Conservation (phyloP, 2,888 invertebrate species). For the Tuberolachnus salignus region DNA sequence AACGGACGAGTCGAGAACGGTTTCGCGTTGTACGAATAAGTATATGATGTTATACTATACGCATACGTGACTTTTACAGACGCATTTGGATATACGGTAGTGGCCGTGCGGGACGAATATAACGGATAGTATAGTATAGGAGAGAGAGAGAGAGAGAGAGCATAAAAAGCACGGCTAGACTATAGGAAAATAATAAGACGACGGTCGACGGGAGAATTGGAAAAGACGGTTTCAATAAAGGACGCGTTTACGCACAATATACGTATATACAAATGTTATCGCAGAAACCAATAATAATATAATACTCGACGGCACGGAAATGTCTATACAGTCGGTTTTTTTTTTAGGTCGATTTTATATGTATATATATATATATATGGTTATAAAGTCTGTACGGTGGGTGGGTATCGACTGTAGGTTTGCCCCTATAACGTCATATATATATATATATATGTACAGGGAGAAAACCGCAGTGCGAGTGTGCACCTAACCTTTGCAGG, state of each 20-base stretch:
- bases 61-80: conserved; percentile 12
- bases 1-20: not conserved
- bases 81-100: not conserved
- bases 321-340: conserved; percentile 5
- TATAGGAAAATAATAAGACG: conserved; percentile 21
- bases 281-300: conserved; percentile 4
- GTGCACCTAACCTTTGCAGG: not conserved
- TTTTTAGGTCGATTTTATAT: no score
- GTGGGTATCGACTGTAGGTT: no score
- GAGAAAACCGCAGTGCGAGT: not conserved
- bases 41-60: no score
- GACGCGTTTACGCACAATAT: conserved; percentile 10
- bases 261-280: not conserved
- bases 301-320: not conserved
- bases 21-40: not conserved
- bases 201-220: conserved; percentile 16
- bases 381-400: no score
- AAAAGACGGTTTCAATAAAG: conserved; percentile 22
- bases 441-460: not conserved
- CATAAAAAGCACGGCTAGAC: not conserved
- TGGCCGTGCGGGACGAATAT: not conserved
- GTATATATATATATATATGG: no score
- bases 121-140: no score
- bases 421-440: no score
- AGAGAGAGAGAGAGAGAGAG: no score